A percentile compares a stretch with the other conserved stretches of the same genome.
These are phyloP conservation scores for Cordilura impudica DNA, from an alignment of 2,888 invertebrate species.

Conservation along the genomic window DNA sequence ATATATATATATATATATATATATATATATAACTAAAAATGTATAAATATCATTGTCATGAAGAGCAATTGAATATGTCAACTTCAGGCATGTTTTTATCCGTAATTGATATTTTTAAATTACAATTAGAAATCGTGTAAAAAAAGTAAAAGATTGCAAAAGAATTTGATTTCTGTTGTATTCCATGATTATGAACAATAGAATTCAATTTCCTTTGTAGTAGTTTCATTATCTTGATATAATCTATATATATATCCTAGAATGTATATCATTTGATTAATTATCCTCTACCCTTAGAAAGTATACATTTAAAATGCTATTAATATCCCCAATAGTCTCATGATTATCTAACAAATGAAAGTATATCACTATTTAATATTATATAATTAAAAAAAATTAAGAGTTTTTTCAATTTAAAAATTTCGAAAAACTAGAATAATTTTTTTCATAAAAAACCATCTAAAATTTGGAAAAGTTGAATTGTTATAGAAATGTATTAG, in stretches of 20 bases:
- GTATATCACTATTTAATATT: constrained; percentile 27
- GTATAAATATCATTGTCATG: too few species aligned
- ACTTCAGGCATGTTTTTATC: too few species aligned
- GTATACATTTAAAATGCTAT: constrained; percentile 12
- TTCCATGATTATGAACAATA: neutral
- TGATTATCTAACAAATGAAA: constrained; percentile 48
- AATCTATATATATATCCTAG: neutral
- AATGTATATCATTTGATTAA: neutral
- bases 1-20: too few species aligned
- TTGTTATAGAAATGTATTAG: too few species aligned
- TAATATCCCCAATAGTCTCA: neutral
- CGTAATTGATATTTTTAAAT: too few species aligned
- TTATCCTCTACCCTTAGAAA: neutral
- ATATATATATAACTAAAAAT: too few species aligned
- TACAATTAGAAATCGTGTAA: neutral
- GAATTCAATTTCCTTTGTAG: neutral
- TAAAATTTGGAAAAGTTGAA: too few species aligned
- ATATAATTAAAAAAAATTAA: too few species aligned
- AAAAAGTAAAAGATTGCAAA: neutral
- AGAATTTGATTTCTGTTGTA: neutral
- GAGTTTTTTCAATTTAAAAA: too few species aligned
- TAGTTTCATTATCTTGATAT: neutral
- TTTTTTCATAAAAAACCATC: too few species aligned
- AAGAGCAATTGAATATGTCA: too few species aligned
- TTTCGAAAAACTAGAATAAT: too few species aligned